A percentile compares a stretch with the other conserved stretches of the same genome.
These are phyloP conservation scores for Cotesia typhae DNA, from an alignment of 1,140 invertebrate genomes.

Conservation along the genomic window DNA sequence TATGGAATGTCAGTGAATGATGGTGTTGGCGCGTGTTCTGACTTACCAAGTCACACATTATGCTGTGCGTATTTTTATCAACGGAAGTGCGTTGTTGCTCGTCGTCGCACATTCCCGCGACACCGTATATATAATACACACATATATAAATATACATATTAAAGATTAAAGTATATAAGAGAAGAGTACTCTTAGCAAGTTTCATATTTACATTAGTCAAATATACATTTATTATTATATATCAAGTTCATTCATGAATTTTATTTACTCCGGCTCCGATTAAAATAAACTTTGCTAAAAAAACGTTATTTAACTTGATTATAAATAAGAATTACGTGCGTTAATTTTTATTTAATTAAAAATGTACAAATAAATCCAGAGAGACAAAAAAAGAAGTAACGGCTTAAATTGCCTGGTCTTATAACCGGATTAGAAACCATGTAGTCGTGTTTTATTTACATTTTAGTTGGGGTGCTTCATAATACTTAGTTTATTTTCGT, in stretches of 20 bases:
- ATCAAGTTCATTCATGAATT: slow-evolving; percentile 2
- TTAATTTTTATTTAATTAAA: too few relatives aligned
- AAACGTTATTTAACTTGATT: too few relatives aligned
- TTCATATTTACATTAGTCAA: too few relatives aligned
- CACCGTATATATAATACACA: slow-evolving; percentile 16
- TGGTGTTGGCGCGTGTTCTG: slow-evolving; percentile 19
- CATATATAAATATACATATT: too few relatives aligned
- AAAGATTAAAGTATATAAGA: too few relatives aligned
- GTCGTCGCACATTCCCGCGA: slow-evolving; percentile 56
- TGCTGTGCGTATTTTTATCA: slow-evolving; percentile 63
- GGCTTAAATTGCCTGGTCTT: slow-evolving; percentile 24
- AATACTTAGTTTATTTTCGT: slow-evolving; percentile 25
- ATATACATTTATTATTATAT: background rate
- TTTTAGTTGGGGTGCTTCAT: slow-evolving; percentile 59
- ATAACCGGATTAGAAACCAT: slow-evolving; percentile 67
- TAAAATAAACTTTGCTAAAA: too few relatives aligned
- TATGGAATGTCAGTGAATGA: slow-evolving; percentile 26
- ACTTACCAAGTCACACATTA: slow-evolving; percentile 48
- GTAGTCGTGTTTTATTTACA: slow-evolving; percentile 60
- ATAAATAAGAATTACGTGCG: too few relatives aligned
- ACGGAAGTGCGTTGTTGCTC: slow-evolving; percentile 64
- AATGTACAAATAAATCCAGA: background rate
- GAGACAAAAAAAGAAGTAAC: slow-evolving; percentile 3
- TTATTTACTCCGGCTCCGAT: slow-evolving; percentile 1
- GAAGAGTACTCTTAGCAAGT: too few relatives aligned